Conservation (phyloP, 53 echinoderm and acorn worm genomes). For the Pentamera pediparva region DNA sequence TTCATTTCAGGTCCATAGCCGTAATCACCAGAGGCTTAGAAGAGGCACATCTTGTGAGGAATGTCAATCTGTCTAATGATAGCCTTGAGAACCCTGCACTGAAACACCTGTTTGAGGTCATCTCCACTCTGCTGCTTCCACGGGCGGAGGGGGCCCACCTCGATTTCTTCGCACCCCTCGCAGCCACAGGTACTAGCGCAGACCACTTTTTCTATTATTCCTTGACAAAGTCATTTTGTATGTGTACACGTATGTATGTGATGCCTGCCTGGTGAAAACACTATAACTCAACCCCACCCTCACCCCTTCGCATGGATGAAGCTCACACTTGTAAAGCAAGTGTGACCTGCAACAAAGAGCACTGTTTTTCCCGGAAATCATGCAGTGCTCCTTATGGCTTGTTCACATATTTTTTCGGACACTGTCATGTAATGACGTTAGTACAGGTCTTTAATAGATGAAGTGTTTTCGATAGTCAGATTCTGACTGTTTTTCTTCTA, state of each 20-base stretch:
- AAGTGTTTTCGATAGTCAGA: too few species aligned
- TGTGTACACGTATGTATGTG: neutral
- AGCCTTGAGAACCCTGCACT: slow-evolving; percentile 78
- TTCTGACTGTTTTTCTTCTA: too few species aligned
- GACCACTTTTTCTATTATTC: neutral
- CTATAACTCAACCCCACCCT: too few species aligned
- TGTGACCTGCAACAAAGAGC: too few species aligned
- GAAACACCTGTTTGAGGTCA: slow-evolving; percentile 79
- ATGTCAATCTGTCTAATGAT: slow-evolving; percentile 49
- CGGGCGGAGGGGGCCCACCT: slow-evolving; percentile 60
- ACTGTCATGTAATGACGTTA: too few species aligned
- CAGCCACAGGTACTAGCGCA: slow-evolving; percentile 79
- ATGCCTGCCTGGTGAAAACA: neutral
- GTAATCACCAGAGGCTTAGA: slow-evolving; percentile 63
- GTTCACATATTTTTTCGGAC: too few species aligned
- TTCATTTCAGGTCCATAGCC: slow-evolving; percentile 60
- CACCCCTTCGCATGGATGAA: too few species aligned
- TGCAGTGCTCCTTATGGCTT: too few species aligned
- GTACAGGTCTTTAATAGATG: too few species aligned
- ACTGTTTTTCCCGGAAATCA: too few species aligned
- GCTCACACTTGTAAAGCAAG: too few species aligned
- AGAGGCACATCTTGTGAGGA: slow-evolving; percentile 52
- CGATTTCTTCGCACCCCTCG: slow-evolving; percentile 83
- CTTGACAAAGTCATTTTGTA: too few species aligned
- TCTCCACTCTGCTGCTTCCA: slow-evolving; percentile 50